Evolutionary conservation across 2,888 invertebrate species (phyloP), one percentile per base, ranked within the genome.

Genomic region (Drosophila phalerata): DNA sequence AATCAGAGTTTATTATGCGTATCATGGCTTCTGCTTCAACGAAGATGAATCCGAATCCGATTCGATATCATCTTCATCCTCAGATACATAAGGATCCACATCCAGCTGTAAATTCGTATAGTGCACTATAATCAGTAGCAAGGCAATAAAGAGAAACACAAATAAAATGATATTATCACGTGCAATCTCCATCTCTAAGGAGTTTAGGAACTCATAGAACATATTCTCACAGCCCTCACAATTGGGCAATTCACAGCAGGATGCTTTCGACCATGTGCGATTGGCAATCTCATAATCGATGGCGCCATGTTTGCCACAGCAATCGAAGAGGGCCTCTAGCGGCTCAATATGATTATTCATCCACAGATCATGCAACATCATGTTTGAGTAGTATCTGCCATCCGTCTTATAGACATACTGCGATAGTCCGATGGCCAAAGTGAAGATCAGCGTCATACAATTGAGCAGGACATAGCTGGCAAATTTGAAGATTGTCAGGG

Each of bases 111-210:
- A 30, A 10, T n/a, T 40, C 10, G 34, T 32, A 2, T 37, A 69
- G 52, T 63, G 66, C 0, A 43, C 5, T 3, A 58, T 2, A 69
- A 77, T 68, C 0, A 76, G 11, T 0, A 62, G 3, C 37, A 81
- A 1, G 0, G 49, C 78, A n/a, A 73, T 25, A 0, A 51, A 5
- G 1, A 72, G 11, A 3, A 66, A 47, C 2, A 65, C 3, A 19
- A 74, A 63, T 2, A 77, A 15, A 5, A 73, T 70, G 3, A 70
- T 56, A 63, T 77, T 84, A 48, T 85, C 82, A 5, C 84, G 69
- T 1, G 70, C 65, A 2, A 79, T 74, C 47, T 84, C 80, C 67
- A 28, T 68, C n/a, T 82, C 68, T 3, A 84, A 55, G 4, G 9
- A 40, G 15, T 19, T 25, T 10, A 84, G 17, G 42, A 40, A 69